Percentiles rank a stretch among this genome's conserved stretches.
Conservation (phyloP, 2,888 invertebrate genomes). For the Heliothis peltigera region DNA sequence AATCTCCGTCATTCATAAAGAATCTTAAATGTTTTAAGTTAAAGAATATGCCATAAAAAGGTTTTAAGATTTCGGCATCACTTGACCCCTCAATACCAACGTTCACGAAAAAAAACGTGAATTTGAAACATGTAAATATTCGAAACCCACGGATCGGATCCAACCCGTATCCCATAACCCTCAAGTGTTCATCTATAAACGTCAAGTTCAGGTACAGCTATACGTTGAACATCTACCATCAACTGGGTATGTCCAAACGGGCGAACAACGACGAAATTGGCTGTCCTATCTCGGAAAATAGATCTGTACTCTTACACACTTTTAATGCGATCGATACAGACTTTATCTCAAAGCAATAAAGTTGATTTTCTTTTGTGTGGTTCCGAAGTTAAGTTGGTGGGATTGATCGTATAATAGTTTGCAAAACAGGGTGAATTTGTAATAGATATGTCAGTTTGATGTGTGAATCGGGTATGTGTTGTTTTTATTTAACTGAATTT, state of each 20-base stretch:
- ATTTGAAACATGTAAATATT: no score
- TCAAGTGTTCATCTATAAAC: conserved; percentile 47
- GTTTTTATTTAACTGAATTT: not conserved
- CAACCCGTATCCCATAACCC: conserved; percentile 15
- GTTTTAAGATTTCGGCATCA: no score
- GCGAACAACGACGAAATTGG: conserved; percentile 77
- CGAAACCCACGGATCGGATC: not conserved
- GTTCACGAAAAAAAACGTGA: not conserved
- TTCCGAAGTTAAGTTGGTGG: conserved; percentile 53
- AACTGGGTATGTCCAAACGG: conserved; percentile 65
- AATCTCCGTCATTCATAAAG: no score
- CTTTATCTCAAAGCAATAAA: conserved; percentile 48
- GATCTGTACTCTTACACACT: conserved; percentile 71
- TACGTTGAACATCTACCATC: conserved; percentile 39
- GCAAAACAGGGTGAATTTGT: conserved; percentile 61
- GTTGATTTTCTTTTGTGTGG: conserved; percentile 49
- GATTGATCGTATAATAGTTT: conserved; percentile 69
- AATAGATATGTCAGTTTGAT: conserved; percentile 61
- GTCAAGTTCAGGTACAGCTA: conserved; percentile 31
- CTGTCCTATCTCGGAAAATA: conserved; percentile 76
- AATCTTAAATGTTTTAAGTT: no score
- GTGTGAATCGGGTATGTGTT: conserved; percentile 22
- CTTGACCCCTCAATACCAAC: no score
- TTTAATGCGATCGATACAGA: conserved; percentile 23
- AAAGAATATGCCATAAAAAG: no score